A percentile compares a stretch with the other conserved stretches of the same genome.
These are phyloP conservation scores for Engystomops pustulosus DNA, from an alignment of 2,113 vertebrate genomes.

Conservation along the genomic window DNA sequence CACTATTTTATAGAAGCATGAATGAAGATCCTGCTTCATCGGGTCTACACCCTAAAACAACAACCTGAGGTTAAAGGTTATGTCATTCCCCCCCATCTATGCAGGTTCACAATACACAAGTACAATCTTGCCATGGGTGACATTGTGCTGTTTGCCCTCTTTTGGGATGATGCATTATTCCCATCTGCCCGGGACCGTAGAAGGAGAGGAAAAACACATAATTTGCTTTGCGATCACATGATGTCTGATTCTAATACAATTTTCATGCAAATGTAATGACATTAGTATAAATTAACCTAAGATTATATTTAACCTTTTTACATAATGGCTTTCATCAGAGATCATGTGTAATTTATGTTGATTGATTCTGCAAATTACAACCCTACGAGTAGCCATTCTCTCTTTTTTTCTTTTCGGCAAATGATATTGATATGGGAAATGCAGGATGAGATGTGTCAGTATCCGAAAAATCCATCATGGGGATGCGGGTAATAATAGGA, in stretches of 20 bases:
- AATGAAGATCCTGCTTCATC: background rate
- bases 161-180: slow-evolving; percentile 71
- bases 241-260: slow-evolving; percentile 68
- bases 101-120: slow-evolving; percentile 73
- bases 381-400: slow-evolving; percentile 59
- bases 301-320: slow-evolving; percentile 66
- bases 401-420: background rate
- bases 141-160: slow-evolving; percentile 74
- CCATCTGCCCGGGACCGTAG: slow-evolving; percentile 64
- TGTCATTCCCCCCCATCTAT: background rate
- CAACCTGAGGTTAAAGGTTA: background rate
- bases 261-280: slow-evolving; percentile 72
- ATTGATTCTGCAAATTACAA: slow-evolving; percentile 63
- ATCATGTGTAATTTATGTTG: slow-evolving; percentile 66
- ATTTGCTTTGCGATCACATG: slow-evolving; percentile 70
- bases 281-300: slow-evolving; percentile 65
- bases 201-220: slow-evolving; percentile 64
- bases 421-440: slow-evolving; percentile 40
- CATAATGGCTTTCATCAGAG: slow-evolving; percentile 64
- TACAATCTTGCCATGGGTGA: slow-evolving; percentile 69
- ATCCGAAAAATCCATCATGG: slow-evolving; percentile 28
- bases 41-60: background rate
- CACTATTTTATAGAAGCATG: background rate
- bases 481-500: background rate
- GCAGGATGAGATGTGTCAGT: background rate